Percentiles rank a stretch among this genome's conserved stretches.
phyloP scores from a whole-genome alignment of 2,113 vertebrate genomes.

The Forbesichthys papilliferus region DNA sequence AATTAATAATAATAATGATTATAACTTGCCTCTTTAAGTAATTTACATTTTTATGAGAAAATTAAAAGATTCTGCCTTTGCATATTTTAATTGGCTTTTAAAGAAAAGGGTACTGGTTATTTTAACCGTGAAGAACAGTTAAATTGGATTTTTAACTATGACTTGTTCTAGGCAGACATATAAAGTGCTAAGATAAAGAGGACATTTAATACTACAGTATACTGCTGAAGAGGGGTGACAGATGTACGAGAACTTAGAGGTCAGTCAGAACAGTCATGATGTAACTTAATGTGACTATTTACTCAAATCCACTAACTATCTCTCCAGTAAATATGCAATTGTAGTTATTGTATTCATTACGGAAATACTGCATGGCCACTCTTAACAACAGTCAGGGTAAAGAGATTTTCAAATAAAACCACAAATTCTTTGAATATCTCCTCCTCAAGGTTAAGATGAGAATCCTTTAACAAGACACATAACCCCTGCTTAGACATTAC shows the following conservation, averaged over 20 bases:
- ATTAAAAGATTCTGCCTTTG: conserved; percentile 67
- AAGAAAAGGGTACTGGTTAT: conserved; percentile 40
- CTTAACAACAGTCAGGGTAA: no score
- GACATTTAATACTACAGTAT: conserved; percentile 45
- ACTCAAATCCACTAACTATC: conserved; percentile 31
- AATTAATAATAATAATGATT: conserved; percentile 48
- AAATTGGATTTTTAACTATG: conserved; percentile 71
- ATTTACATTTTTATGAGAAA: conserved; percentile 78
- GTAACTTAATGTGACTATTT: conserved; percentile 48
- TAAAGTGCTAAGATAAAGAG: conserved; percentile 57
- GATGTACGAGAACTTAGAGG: conserved; percentile 41
- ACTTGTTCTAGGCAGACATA: conserved; percentile 50
- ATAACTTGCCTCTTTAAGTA: conserved; percentile 48
- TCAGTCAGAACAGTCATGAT: conserved; percentile 45
- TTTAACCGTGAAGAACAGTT: conserved; percentile 66
- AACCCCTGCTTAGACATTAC: no score
- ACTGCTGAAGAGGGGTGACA: conserved; percentile 39
- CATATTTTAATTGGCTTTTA: conserved; percentile 72
- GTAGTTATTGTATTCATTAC: background rate
- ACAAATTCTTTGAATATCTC: no score
- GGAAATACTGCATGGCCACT: no score
- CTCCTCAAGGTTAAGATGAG: no score
- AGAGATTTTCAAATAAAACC: no score
- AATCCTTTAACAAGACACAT: no score
- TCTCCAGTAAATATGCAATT: conserved; percentile 50